phyloP scores from a whole-genome alignment of 2,797 vertebrate genomes.

The Microctenopoma lineatum region DNA sequence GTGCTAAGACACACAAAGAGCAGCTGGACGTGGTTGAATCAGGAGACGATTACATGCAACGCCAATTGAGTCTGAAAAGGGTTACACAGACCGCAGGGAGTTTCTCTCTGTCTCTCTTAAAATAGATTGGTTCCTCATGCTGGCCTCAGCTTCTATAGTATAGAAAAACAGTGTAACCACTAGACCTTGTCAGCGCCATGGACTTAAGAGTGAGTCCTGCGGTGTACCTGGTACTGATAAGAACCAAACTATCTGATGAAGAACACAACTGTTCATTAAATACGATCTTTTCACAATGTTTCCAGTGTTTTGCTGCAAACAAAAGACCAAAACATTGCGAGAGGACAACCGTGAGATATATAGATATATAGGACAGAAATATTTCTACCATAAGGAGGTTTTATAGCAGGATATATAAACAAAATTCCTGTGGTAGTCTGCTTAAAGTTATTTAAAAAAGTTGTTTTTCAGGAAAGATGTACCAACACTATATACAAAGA shows the following conservation, averaged over 20 bases:
- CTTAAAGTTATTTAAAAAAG: too few species aligned
- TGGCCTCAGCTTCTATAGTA: slow-evolving; percentile 59
- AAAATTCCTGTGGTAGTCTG: too few species aligned
- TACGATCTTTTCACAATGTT: slow-evolving; percentile 24
- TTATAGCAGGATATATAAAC: too few species aligned
- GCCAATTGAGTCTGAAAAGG: slow-evolving; percentile 82
- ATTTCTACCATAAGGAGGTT: not conserved
- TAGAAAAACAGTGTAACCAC: slow-evolving; percentile 67
- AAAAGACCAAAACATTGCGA: slow-evolving; percentile 19
- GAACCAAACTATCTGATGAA: slow-evolving; percentile 31
- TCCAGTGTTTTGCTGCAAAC: slow-evolving; percentile 23
- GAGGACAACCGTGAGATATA: not conserved
- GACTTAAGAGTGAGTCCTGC: slow-evolving; percentile 41
- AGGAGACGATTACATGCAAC: slow-evolving; percentile 83
- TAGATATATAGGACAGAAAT: not conserved
- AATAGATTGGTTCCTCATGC: slow-evolving; percentile 48
- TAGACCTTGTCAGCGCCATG: slow-evolving; percentile 69
- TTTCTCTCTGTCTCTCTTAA: slow-evolving; percentile 58
- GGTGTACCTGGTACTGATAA: slow-evolving; percentile 51
- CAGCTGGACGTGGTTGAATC: slow-evolving; percentile 83
- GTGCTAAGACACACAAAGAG: slow-evolving; percentile 76
- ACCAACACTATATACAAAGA: too few species aligned
- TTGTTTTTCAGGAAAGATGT: too few species aligned
- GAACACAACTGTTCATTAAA: slow-evolving; percentile 14
- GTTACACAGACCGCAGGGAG: slow-evolving; percentile 61